A percentile compares a stretch with the other conserved stretches of the same genome.
Evolutionary conservation across 2,888 invertebrate genomes (phyloP).

Genomic region (Chironomus riparius): DNA sequence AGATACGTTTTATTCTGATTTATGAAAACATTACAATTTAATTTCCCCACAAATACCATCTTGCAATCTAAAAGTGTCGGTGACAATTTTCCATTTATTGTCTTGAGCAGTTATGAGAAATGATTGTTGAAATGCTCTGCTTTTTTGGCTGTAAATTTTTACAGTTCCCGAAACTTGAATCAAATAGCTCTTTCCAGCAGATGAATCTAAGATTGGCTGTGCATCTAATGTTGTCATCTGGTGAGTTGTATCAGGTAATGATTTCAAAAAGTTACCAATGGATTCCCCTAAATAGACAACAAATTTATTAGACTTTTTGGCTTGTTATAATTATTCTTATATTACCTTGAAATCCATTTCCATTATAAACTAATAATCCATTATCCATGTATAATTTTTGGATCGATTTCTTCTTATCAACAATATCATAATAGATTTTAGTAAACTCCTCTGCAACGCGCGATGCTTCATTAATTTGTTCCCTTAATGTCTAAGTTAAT

Average conservation of each 20-base stretch:
- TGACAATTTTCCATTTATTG: slow-evolving; percentile 90
- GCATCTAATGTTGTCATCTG: slow-evolving; percentile 70
- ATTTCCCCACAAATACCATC: slow-evolving; percentile 37
- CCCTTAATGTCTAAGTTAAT: slow-evolving; percentile 32
- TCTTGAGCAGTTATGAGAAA: slow-evolving; percentile 80
- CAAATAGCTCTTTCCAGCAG: slow-evolving; percentile 71
- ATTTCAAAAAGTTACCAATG: slow-evolving; percentile 77
- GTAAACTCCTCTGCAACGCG: slow-evolving; percentile 83
- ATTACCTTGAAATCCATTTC: slow-evolving; percentile 66
- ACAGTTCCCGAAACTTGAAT: slow-evolving; percentile 79
- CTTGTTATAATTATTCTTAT: too few species aligned
- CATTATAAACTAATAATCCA: slow-evolving; percentile 87
- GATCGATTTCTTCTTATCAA: slow-evolving; percentile 78
- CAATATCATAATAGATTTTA: slow-evolving; percentile 77
- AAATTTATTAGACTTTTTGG: too few species aligned
- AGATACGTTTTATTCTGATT: too few species aligned
- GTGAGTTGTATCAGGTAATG: slow-evolving; percentile 74
- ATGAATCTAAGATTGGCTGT: slow-evolving; percentile 71
- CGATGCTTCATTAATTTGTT: slow-evolving; percentile 67
- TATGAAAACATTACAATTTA: neutral
- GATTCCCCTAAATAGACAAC: slow-evolving; percentile 47
- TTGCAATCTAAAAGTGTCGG: slow-evolving; percentile 77
- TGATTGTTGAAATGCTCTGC: slow-evolving; percentile 69
- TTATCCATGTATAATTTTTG: slow-evolving; percentile 73
- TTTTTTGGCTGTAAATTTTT: slow-evolving; percentile 52